These are phyloP conservation scores for Masticophis lateralis DNA, from an alignment of 2,797 vertebrate species.

Conservation along the genomic window DNA sequence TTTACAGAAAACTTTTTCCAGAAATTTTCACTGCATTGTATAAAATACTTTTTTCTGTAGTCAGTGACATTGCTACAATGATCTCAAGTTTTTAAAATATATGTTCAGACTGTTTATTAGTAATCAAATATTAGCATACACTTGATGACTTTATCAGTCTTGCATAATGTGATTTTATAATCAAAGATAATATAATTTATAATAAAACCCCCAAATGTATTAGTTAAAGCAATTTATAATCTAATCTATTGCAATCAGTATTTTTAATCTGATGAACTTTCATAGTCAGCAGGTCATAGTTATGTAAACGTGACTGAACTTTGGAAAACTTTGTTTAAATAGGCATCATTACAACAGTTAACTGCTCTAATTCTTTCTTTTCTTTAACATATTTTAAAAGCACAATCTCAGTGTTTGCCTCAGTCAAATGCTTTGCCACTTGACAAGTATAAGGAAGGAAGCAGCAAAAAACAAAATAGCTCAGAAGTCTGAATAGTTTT, in stretches of 20 bases:
- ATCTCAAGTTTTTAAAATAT: not conserved
- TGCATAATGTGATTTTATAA: not conserved
- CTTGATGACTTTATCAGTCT: not conserved
- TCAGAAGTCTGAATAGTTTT: slow-evolving; percentile 73
- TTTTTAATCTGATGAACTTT: not conserved
- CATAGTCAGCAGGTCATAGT: not conserved
- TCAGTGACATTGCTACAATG: not conserved
- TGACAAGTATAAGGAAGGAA: slow-evolving; percentile 72
- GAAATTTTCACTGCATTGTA: not conserved
- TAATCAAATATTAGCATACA: not conserved
- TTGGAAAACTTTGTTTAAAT: not conserved
- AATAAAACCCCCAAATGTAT: not conserved
- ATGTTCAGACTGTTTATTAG: not conserved
- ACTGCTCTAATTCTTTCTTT: slow-evolving; percentile 45
- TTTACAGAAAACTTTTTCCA: not conserved
- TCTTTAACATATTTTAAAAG: slow-evolving; percentile 65
- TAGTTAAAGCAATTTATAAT: not conserved
- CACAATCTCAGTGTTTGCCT: slow-evolving; percentile 85
- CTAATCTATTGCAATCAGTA: not conserved
- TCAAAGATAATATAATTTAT: not conserved
- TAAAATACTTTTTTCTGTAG: not conserved
- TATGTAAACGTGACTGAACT: not conserved
- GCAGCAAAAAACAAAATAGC: slow-evolving; percentile 75
- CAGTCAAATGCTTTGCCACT: slow-evolving; percentile 70
- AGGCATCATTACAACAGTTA: not conserved